phyloP scores from a whole-genome alignment of 2,797 vertebrate species.

The Rhabdomys pumilio region DNA sequence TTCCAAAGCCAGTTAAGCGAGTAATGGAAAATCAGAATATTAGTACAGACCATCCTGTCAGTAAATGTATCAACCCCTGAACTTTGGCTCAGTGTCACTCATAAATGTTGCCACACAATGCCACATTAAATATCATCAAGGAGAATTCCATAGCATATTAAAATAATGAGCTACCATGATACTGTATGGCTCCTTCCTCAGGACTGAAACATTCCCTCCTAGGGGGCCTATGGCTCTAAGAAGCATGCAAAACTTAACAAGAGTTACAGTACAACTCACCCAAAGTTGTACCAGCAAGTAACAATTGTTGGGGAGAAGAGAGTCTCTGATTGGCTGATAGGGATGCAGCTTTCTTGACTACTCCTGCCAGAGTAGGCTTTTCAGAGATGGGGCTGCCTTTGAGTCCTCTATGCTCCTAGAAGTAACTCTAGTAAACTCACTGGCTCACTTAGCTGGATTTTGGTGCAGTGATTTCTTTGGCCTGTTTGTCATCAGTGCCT shows the following conservation, averaged over 20 bases:
- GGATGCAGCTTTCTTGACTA: background rate
- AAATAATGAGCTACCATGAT: background rate
- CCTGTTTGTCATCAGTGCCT: background rate
- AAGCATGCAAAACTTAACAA: background rate
- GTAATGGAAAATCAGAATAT: background rate
- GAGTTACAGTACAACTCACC: background rate
- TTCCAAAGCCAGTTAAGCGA: background rate
- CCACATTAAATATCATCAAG: background rate
- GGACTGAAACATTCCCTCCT: background rate
- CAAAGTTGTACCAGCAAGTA: background rate
- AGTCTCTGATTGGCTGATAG: background rate
- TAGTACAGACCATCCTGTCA: background rate
- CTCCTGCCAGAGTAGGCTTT: background rate
- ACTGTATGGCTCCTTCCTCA: background rate
- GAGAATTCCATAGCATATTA: background rate
- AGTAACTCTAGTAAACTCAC: background rate
- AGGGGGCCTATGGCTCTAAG: background rate
- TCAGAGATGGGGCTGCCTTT: background rate
- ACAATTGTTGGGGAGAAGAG: background rate
- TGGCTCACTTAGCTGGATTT: background rate
- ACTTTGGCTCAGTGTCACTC: background rate
- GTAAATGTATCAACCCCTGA: background rate
- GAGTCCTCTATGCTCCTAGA: background rate
- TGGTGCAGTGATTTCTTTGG: background rate
- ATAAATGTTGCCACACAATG: background rate